A percentile compares a stretch with the other conserved stretches of the same genome.
Evolutionary conservation across 2,113 vertebrate species (phyloP).

Genomic region (Centropristis striata): DNA sequence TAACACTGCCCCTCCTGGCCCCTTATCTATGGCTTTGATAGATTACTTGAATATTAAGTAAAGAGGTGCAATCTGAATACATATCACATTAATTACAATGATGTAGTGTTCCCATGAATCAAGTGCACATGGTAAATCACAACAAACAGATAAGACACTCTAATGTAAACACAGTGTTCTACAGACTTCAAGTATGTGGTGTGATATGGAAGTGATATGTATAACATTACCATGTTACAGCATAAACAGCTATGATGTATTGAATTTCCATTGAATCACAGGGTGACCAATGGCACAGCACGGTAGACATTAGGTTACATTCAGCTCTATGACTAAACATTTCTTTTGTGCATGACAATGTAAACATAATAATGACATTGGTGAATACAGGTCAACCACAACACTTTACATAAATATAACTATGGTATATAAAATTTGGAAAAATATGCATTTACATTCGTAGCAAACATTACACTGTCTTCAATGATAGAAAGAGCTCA

Average conservation of each 20-base stretch:
- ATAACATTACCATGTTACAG: constrained; percentile 44
- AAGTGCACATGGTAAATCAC: constrained; percentile 46
- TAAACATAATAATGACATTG: constrained; percentile 67
- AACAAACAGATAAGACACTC: constrained; percentile 61
- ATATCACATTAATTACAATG: constrained; percentile 53
- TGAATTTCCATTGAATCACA: constrained; percentile 38
- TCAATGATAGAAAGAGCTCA: constrained; percentile 71
- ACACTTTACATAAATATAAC: constrained; percentile 81
- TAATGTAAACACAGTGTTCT: constrained; percentile 68
- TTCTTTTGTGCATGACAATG: constrained; percentile 57
- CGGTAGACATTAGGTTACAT: constrained; percentile 68
- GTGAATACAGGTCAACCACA: constrained; percentile 65
- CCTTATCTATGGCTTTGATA: constrained; percentile 71
- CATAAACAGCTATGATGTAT: constrained; percentile 26
- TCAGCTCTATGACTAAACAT: constrained; percentile 58
- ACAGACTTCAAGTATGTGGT: constrained; percentile 66
- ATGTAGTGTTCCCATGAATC: constrained; percentile 39
- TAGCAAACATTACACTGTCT: constrained; percentile 82
- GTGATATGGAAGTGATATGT: constrained; percentile 53
- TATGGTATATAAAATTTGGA: constrained; percentile 83
- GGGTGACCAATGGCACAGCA: constrained; percentile 54
- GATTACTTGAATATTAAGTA: constrained; percentile 63
- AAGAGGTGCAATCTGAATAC: constrained; percentile 58
- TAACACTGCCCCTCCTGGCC: constrained; percentile 34
- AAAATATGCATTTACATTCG: constrained; percentile 85